Base-by-base conservation (phyloP, 1,140 invertebrate species). In the Chymomyza costata region DNA sequence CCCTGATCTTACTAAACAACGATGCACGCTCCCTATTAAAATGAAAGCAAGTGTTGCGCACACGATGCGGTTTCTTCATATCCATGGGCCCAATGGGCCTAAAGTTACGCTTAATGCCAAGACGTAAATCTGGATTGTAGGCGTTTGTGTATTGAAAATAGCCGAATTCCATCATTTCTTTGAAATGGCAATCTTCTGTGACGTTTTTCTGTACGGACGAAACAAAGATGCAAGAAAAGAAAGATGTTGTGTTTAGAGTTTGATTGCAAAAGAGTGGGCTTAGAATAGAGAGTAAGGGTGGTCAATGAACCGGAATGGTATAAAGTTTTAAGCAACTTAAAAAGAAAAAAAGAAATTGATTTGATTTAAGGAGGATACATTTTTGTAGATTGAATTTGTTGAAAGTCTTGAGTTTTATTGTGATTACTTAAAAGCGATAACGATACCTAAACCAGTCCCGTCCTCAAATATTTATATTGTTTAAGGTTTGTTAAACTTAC, bases 141-240 rank as follows among this genome's bases (percentile, higher is more conserved):
- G 73, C 69, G 32, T 65, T 62, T 7, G 48, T 59, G 10, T 55
- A 84, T 28, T 65, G 49, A 19, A 56, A 62, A 49, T 82, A 61
- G 6, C 82, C 82, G n/a, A 41, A 54, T 34, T 69, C 57, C 41
- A 84, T 47, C 5, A 28, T 45, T 62, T 84, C 82, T 10, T 30
- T 68, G 52, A 84, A 84, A 47, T 84, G 82, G 34, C 82, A 84
- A 28, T 82, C 78, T 30, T 71, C 64, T 60, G 73, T 81, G 56
- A 54, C 71, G 62, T 66, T 76, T 84, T 48, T 84, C 82, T 84
- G 34, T n/a, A 45, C 40, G 38, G n/a, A 19, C n/a, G n/a, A 30
- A 3, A 34, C 5, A 3, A 37, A 16, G 17, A 39, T 10, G 1
- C 2, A 37, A 32, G 10, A 25, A 19, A 8, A 19, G 6, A 16